These are phyloP conservation scores for Brachylomia viminalis DNA, from an alignment of 2,888 invertebrate species.

Conservation along the genomic window DNA sequence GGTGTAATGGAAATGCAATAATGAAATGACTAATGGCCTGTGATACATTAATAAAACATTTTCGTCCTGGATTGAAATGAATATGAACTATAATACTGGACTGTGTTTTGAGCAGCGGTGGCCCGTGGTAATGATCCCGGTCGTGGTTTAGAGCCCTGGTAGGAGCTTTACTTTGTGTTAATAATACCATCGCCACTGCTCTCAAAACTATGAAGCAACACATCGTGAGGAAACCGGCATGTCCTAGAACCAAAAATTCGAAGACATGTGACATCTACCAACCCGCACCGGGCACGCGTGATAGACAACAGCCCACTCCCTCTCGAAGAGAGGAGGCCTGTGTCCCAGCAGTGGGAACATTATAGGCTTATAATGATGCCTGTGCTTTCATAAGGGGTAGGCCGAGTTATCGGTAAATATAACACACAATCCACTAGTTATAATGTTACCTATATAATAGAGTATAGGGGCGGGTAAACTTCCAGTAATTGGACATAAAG, in stretches of 20 bases:
- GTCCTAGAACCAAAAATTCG: neutral
- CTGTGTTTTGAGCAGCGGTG: neutral
- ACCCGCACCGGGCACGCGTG: neutral
- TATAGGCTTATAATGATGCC: neutral
- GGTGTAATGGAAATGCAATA: conserved; percentile 16
- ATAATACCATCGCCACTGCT: neutral
- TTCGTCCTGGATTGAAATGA: neutral
- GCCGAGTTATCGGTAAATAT: neutral
- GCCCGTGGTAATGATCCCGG: neutral
- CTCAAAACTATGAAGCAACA: neutral
- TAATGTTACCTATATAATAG: neutral
- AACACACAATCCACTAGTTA: neutral
- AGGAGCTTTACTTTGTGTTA: neutral
- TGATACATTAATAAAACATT: conserved; percentile 10
- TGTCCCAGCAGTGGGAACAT: neutral
- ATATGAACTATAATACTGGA: neutral
- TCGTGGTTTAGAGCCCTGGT: neutral
- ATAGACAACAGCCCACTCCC: neutral
- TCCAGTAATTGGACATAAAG: neutral
- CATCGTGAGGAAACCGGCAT: neutral
- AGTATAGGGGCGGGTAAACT: neutral
- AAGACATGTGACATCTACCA: neutral
- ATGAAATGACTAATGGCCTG: conserved; percentile 1
- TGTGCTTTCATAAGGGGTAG: too few species aligned
- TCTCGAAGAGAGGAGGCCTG: neutral